phyloP scores from a whole-genome alignment of 64 coral and sea anemone species.

The Acropora yongei region DNA sequence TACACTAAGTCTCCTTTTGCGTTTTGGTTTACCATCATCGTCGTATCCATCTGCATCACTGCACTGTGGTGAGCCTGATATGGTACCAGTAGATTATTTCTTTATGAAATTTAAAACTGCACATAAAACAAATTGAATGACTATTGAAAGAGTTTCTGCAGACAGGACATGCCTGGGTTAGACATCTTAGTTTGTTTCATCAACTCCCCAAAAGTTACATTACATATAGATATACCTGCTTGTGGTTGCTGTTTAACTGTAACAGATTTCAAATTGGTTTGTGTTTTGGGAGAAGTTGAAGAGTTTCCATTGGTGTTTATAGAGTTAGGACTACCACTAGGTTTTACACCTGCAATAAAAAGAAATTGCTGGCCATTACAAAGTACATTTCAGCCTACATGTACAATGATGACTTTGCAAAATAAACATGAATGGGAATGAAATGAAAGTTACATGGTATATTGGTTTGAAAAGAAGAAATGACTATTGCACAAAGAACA shows the following conservation, averaged over 20 bases:
- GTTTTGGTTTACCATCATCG: slow-evolving; percentile 84
- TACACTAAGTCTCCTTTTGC: slow-evolving; percentile 72
- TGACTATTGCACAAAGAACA: neutral
- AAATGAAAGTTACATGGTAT: no score
- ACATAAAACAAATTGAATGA: no score
- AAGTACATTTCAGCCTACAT: no score
- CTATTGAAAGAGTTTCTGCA: no score
- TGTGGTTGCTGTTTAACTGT: slow-evolving; percentile 43
- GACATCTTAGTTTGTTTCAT: neutral
- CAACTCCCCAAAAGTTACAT: neutral
- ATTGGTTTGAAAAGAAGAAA: no score
- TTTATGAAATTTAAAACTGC: neutral
- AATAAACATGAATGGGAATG: no score
- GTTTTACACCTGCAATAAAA: neutral
- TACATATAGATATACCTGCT: slow-evolving; percentile 28
- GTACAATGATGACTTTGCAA: no score
- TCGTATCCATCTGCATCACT: slow-evolving; percentile 70
- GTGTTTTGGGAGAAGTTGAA: slow-evolving; percentile 33
- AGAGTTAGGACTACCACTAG: slow-evolving; percentile 35
- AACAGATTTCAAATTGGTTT: slow-evolving; percentile 27
- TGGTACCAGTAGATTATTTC: neutral
- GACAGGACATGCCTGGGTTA: neutral
- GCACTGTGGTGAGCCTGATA: neutral
- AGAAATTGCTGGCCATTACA: no score
- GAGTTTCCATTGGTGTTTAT: slow-evolving; percentile 53